Base-by-base conservation (phyloP, 1,140 invertebrate species). In the Proales similis region DNA sequence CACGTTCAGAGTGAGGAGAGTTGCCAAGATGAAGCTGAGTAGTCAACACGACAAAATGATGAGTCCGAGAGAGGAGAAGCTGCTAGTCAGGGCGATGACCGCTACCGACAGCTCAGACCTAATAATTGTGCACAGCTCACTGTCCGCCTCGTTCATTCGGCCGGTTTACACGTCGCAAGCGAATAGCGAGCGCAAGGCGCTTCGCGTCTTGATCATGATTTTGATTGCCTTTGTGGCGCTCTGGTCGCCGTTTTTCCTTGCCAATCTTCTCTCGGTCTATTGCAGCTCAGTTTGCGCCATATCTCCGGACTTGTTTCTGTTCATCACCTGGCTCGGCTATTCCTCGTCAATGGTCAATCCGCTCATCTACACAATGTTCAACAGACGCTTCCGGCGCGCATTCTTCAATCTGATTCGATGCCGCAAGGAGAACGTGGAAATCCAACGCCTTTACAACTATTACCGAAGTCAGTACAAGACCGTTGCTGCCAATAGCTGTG, bases 311-410 rank as follows among this genome's bases (percentile, higher is more conserved):
- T 63, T 72, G 36, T 71, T 75, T 69, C 68, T 70, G 3, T 45
- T 67, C 6, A 70, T 75, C 61, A 51, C 72, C 4, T 77, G 75
- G 75, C 69, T 77, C 65, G 75, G 75, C 19, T 77, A 76, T 43
- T 51, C 69, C n/a, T 74, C 74, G 2, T 74, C 72, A 0, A 66
- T 74, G 46, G 70, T 73, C 20, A 77, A 77, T 57, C 75, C 75
- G n/a, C 72, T 77, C 62, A 76, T 77, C 38, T 77, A 77, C 47
- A 76, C 74, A 1, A 73, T 74, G 69, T 76, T 77, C 61, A 77
- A 74, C 62, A 75, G 71, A 11, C 67, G 71, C 27, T 77, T 77
- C 65, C 64, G 74, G 6, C 60, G 68, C 22, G 70, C 72, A 19
- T 75, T 75, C 60, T 65, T 63, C 5, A 65, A 66, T 38, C 39